Evolutionary conservation across 1,140 invertebrate genomes (phyloP), one percentile per base, ranked within the genome.

Genomic region (Ceratina australensis): DNA sequence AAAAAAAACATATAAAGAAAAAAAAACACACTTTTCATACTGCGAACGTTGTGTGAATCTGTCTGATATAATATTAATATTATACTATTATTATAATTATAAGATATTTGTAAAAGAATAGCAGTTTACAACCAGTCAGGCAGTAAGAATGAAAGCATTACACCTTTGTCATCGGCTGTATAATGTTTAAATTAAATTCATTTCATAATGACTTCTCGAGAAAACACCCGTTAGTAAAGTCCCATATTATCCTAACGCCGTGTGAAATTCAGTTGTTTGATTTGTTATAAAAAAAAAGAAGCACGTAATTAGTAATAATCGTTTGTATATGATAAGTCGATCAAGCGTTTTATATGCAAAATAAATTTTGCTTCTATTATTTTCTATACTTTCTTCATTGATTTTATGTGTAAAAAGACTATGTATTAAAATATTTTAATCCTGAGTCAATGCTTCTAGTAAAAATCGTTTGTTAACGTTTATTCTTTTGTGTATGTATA

Each of bases 111-210:
- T 92, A 90, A 90, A 92, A 90, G 88, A 89, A 89, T 90, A 84
- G 89, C 85, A 87, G 81, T 90, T 91, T 87, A 88, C 87, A 90
- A 89, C 85, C 82, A 87, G 84, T 90, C 86, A 87, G 87, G 84
- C 87, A 90, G 87, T 89, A 90, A 90, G 83, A 87, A 88, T 88
- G 86, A 83, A 87, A 88, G 80, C 84, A 90, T 87, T 89, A 87
- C 86, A 89, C 82, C 89, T 90, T 91, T 91, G 86, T 91, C 89
- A 89, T 86, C 89, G 85, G 85, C 88, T 92, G 89, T 92, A 91
- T 87, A 89, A 90, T 88, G 86, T 89, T 91, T 90, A 88, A 91
- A 91, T 92, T 91, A 90, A 90, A 91, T 89, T 89, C 87, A 92
- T 91, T 92, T 92, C 88, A 84, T 90, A 89, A 91, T 89, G 84